A percentile compares a stretch with the other conserved stretches of the same genome.
Conservation (phyloP, 1,140 invertebrate genomes). For the Bombus balteatus region DNA sequence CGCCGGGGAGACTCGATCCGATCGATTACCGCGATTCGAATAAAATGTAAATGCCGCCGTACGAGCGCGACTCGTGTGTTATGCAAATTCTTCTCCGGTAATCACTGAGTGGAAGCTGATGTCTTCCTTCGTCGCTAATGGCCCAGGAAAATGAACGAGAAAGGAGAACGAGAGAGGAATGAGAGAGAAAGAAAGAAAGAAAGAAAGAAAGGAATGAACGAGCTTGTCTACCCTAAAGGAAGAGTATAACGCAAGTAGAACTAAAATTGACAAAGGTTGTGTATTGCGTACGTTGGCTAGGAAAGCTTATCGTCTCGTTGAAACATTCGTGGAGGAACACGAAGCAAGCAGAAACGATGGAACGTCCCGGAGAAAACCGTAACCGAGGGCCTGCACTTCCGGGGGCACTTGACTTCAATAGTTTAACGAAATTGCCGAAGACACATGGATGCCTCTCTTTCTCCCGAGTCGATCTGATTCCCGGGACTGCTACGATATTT, state of each 20-base stretch:
- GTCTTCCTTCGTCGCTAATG: slow-evolving; percentile 80
- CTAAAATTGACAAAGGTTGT: background rate
- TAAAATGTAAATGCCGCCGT: slow-evolving; percentile 80
- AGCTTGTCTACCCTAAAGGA: background rate
- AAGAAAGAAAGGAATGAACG: background rate
- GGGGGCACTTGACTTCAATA: slow-evolving; percentile 77
- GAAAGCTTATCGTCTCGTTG: slow-evolving; percentile 23
- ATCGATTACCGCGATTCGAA: slow-evolving; percentile 83
- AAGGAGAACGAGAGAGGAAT: background rate
- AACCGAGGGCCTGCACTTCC: slow-evolving; percentile 54
- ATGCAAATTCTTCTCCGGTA: slow-evolving; percentile 82
- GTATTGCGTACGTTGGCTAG: background rate
- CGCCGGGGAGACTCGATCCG: slow-evolving; percentile 66
- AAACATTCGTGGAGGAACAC: background rate
- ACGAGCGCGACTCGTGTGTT: slow-evolving; percentile 77
- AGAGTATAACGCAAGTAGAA: slow-evolving; percentile 27
- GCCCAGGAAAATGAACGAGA: slow-evolving; percentile 56
- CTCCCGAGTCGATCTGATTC: slow-evolving; percentile 71
- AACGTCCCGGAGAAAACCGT: background rate
- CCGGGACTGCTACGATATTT: slow-evolving; percentile 73
- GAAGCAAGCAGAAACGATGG: background rate
- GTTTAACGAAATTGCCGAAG: slow-evolving; percentile 76
- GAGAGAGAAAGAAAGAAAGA: background rate
- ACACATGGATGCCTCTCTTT: slow-evolving; percentile 69
- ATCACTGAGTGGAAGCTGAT: slow-evolving; percentile 83